Evolutionary conservation across 2,113 vertebrate genomes (phyloP), one percentile per base, ranked within the genome.

Genomic region (Machaerirhynchus nigripectus): DNA sequence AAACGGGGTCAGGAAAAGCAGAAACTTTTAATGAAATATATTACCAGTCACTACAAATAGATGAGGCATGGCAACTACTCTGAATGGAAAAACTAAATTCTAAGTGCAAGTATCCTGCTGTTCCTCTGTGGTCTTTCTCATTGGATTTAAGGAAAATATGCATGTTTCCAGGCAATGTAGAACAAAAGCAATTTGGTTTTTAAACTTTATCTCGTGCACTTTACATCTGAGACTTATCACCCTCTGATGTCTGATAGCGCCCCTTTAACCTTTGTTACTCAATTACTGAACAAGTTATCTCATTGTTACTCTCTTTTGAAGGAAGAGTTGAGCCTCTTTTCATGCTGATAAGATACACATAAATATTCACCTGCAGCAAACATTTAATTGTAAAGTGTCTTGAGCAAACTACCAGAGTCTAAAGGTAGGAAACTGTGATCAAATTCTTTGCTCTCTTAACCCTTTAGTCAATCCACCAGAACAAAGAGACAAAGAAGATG

Each of bases 191-290:
- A 57, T 95, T 84, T 31, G 46, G 33, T 33, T 84, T 94, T 93
- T 55, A 88, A 94, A 95, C 80, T 56, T 96, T 95, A 96, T 90
- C 94, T 96, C 59, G 40, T 60, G 76, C 79, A 93, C 33, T 68
- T 93, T 85, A 80, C 40, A 59, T 89, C 75, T 93, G 90, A 97
- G 91, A 95, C 95, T 97, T 98, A 97, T 96, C 95, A 81, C 83
- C 73, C 87, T 96, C 94, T 88, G 65, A 96, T 88, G 87, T 82
- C 94, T 93, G 84, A 94, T 89, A 97, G 93, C 52, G 78, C 40
- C 79, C 88, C 93, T 97, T 97, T 96, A 96, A 95, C 96, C 96
- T 94, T 68, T 84, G 95, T 93, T 93, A 95, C 95, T 95, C 93
- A 92, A 89, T 95, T 88, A 95, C 65, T 3, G 73, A 97, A 97